phyloP scores from a whole-genome alignment of 2,113 vertebrate genomes.

The Vireo altiloquus region DNA sequence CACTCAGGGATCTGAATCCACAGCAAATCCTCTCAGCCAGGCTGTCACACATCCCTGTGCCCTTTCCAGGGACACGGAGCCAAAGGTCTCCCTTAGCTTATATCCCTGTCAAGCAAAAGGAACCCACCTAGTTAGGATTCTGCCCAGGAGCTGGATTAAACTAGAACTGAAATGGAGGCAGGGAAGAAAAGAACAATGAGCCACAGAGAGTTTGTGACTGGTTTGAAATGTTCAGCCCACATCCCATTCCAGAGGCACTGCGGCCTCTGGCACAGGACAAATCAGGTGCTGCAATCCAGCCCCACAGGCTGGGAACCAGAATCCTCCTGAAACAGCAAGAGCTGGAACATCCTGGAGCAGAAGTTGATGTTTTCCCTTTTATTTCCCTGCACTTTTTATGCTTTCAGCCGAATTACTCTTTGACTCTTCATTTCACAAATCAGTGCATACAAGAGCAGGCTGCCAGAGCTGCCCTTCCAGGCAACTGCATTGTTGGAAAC shows the following conservation, averaged over 20 bases:
- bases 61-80: neutral
- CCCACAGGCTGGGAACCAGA: neutral
- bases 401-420: neutral
- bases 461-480: neutral
- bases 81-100: neutral
- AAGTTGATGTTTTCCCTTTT: neutral
- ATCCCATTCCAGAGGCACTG: neutral
- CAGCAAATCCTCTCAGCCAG: neutral
- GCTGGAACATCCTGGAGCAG: neutral
- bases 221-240: neutral
- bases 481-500: neutral
- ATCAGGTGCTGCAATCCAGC: neutral
- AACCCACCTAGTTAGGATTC: neutral
- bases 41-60: neutral
- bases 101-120: neutral
- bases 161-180: neutral
- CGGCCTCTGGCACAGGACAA: fast-evolving
- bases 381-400: neutral
- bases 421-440: neutral
- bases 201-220: neutral
- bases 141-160: neutral
- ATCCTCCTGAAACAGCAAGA: neutral
- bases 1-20: too few relatives aligned
- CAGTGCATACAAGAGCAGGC: neutral
- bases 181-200: neutral